Base-by-base conservation (phyloP, 2,888 invertebrate genomes). In the Polydesmus complanatus region DNA sequence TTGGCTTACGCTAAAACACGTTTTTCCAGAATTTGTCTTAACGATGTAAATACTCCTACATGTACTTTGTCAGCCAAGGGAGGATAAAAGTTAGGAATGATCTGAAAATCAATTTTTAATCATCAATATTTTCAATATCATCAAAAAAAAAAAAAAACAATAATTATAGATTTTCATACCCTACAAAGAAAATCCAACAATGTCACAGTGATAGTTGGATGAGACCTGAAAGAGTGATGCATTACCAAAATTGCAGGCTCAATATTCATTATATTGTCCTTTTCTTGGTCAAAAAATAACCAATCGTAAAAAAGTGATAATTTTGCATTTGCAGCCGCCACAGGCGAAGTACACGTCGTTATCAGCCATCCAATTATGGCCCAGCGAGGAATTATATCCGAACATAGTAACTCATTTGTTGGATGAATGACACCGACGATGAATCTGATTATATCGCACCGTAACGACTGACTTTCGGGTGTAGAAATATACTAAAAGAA, bases 351-450 rank as follows among this genome's bases (percentile, higher is more conserved):
- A 72, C 90, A 91, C 18, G 91, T 90, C 52, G 90, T 90, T 61
- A 93, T 79, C 8, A 93, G 80, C 93, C 93, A 93, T 61, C 92
- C 91, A 70, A 93, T 92, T 54, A 93, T 88, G 65, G 92, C 92
- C 93, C 93, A 93, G 67, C 93, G 80, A 66, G 93, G 93, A 74
- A 91, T 91, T 73, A 93, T 88, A 72, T 93, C 92, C n/a, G 92
- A 92, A 75, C 90, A 88, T 58, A 93, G 78, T 56, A 92, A 78
- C 75, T 93, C 92, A 75, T 93, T 93, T 48, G 91, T 86, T 55
- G 93, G 93, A 76, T 93, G 93, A 72, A 94, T 91, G 1, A 91
- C 90, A 63, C 90, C 89, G 67, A 93, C 91, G 68, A 94, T 90
- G 73, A 90, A 94, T 54, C 94, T 80, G 70, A 94, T 94, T 75